Evolutionary conservation across 1,140 invertebrate genomes (phyloP), one percentile per base, ranked within the genome.

Genomic region (Solenopsis fugax): DNA sequence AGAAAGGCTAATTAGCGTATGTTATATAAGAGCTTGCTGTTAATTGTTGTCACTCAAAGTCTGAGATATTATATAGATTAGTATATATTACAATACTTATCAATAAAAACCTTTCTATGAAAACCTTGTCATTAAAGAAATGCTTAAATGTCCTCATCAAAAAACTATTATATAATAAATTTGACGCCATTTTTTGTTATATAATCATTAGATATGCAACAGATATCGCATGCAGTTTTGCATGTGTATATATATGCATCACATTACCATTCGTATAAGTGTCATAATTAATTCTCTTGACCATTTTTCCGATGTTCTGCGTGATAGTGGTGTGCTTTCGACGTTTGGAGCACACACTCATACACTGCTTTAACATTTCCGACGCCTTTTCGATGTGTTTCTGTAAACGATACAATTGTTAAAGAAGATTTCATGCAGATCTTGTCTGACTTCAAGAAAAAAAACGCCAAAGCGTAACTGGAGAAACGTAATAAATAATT

Each of bases 241-340:
- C 10, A 18, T 12, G 16, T n/a, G 6, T 54, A n/a, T 2, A 54
- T 54, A 56, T n/a, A 56, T 29, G 18, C 41, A 58, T 60, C 76
- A 85, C 52, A 85, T 95, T 96, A 97, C 97, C 96, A 93, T 96
- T 96, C 24, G 98, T 97, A 88, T 98, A 98, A 56, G 95, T 92
- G 92, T 97, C 97, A 88, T 98, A 98, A 94, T 98, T 98, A 16
- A 96, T 96, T 92, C 95, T 97, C 92, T 97, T 97, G 4, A 98
- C 97, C 89, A 98, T 98, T 93, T 97, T 97, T 18, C 97, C 97
- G 48, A 99, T 95, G 7, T 97, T 97, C 90, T 98, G 97, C 0
- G 97, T 96, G 65, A 98, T 94, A 0, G 97, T 97, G 56, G 95
- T 97, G 91, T 97, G 97, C 87, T 96, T 96, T 41, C 98, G 96